Base-by-base conservation (phyloP, 2,888 invertebrate species). In the Limenitis camilla region DNA sequence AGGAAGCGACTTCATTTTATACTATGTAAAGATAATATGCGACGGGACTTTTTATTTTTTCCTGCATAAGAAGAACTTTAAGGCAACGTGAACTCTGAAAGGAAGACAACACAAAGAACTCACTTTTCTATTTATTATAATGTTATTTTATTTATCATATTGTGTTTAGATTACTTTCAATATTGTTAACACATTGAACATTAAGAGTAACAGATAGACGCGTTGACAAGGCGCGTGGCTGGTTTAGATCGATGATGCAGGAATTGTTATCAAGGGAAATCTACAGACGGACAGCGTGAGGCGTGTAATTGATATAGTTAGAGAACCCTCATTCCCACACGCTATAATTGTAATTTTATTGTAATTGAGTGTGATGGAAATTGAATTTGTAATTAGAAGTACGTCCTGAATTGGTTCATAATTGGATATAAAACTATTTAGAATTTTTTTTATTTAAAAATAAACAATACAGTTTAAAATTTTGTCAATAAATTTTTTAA, bases 221-320 rank as follows among this genome's bases (percentile, higher is more conserved):
- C 60, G 76, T 46, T 67, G 81, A 81, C 83, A 78, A 65, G 79
- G 60, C 83, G 61, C 81, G 83, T 83, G 84, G 59, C 63, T 53
- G 49, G 58, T 53, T 56, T 57, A 71, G 80, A 85, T 78, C 62
- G 81, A 85, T 82, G 61, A 60, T 50, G 58, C 41, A 50, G 53
- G 61, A 72, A 79, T 77, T 63, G 73, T 59, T 65, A 69, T 65
- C 82, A 60, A 58, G 85, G 85, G 84, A 84, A 83, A 83, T 85
- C 77, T 74, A 55, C 57, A 54, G 62, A 56, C 58, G 55, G 52
- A 54, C 53, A 65, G 71, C 56, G 55, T 61, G 52, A 53, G 54
- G 50, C 58, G 56, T 67, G 75, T 74, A 77, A 78, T 74, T 74
- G 75, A 78, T 72, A 72, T 60, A 55, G 60, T 56, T 49, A 63